These are phyloP conservation scores for Allophyes oxyacanthae DNA, from an alignment of 2,888 invertebrate species.

Conservation along the genomic window DNA sequence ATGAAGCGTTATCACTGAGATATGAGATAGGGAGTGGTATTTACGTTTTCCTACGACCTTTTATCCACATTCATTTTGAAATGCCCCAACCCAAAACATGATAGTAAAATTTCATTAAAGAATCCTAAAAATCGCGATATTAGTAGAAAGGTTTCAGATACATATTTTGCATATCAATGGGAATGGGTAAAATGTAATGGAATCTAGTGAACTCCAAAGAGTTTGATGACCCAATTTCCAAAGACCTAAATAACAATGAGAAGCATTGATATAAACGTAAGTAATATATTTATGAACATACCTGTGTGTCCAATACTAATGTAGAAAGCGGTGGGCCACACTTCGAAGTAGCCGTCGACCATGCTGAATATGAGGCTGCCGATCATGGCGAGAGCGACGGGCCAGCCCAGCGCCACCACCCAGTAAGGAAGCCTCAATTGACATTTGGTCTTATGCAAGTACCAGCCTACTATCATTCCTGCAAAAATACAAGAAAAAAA, in stretches of 20 bases:
- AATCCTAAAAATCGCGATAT: no score
- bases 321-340: slow-evolving; percentile 92
- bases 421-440: slow-evolving; percentile 90
- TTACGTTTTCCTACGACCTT: no score
- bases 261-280: no score
- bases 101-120: no score
- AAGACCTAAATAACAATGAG: no score
- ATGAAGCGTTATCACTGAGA: slow-evolving; percentile 16
- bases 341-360: slow-evolving; percentile 90
- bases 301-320: slow-evolving; percentile 93
- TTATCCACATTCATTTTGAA: no score
- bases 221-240: no score
- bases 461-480: slow-evolving; percentile 93
- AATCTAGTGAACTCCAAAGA: slow-evolving; percentile 6
- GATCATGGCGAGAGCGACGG: slow-evolving; percentile 89
- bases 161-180: no score
- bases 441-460: slow-evolving; percentile 91
- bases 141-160: no score
- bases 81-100: no score
- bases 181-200: slow-evolving; percentile 19
- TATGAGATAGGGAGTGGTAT: no score
- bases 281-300: slow-evolving; percentile 53
- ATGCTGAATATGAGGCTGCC: slow-evolving; percentile 92
- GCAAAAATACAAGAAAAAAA: no score
- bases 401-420: slow-evolving; percentile 90